Evolutionary conservation across 2,797 vertebrate species (phyloP).

Genomic region (Protonibea diacanthus): DNA sequence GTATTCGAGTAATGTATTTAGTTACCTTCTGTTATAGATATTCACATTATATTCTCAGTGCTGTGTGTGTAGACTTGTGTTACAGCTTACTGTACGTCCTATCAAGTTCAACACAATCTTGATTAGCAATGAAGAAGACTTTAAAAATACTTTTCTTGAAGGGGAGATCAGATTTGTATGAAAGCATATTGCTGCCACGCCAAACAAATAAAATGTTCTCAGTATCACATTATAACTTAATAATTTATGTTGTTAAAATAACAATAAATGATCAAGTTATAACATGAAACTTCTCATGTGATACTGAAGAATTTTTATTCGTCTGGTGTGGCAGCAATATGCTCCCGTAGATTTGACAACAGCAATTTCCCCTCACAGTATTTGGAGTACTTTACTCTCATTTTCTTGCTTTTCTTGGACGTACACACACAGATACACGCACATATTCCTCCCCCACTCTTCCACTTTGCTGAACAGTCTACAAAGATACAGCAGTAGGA

Average conservation of each 20-base stretch:
- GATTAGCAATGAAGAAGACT: neutral
- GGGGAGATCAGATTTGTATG: neutral
- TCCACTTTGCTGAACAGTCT: constrained; percentile 69
- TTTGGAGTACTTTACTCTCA: constrained; percentile 23
- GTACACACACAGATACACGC: constrained; percentile 26
- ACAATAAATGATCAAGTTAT: too few species aligned
- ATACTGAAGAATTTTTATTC: too few species aligned
- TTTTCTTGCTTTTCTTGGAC: constrained; percentile 22
- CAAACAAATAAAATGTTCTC: too few species aligned
- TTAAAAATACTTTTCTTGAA: neutral
- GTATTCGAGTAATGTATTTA: too few species aligned
- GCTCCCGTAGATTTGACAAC: neutral
- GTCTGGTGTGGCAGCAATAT: too few species aligned
- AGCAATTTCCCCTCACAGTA: neutral
- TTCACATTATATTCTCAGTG: neutral
- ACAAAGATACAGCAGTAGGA: constrained; percentile 70
- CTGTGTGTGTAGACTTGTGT: neutral
- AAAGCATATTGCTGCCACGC: too few species aligned
- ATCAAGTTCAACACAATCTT: neutral
- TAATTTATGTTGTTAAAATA: too few species aligned
- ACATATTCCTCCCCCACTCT: constrained; percentile 51
- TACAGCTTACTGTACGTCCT: neutral
- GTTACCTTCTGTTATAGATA: neutral
- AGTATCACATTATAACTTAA: too few species aligned
- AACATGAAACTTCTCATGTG: too few species aligned